phyloP scores from a whole-genome alignment of 2,113 vertebrate genomes.

The Notiomystis cincta region DNA sequence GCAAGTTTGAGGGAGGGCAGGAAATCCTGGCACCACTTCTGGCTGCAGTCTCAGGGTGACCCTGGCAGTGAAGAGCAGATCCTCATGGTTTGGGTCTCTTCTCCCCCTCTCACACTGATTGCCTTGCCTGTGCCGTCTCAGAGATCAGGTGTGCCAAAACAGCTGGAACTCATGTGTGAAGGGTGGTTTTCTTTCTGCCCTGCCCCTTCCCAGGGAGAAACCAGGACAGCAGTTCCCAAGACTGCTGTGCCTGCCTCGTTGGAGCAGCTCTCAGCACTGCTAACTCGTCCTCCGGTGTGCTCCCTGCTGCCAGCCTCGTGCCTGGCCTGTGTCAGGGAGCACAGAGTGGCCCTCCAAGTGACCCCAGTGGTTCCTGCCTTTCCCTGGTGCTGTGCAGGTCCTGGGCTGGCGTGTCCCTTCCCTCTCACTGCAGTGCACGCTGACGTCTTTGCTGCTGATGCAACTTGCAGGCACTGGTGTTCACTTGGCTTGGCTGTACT shows the following conservation, averaged over 20 bases:
- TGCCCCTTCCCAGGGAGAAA: neutral
- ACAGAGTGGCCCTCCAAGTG: neutral
- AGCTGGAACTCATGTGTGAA: neutral
- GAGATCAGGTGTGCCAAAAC: neutral
- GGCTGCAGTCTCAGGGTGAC: neutral
- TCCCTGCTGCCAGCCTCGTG: neutral
- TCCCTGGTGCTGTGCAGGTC: neutral
- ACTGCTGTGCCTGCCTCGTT: neutral
- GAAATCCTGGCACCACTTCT: neutral
- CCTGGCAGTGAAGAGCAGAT: neutral
- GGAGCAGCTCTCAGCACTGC: neutral
- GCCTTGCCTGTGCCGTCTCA: neutral
- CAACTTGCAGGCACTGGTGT: neutral
- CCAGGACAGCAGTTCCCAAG: neutral
- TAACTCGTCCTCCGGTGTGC: neutral
- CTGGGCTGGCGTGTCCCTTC: neutral
- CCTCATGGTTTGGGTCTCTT: neutral
- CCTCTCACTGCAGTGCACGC: neutral
- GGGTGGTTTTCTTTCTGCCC: neutral
- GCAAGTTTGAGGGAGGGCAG: neutral
- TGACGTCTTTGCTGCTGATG: conserved; percentile 6
- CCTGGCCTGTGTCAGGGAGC: neutral
- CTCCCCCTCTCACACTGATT: neutral
- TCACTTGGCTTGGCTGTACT: neutral
- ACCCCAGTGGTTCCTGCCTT: neutral